These are phyloP conservation scores for Tetragonisca angustula DNA, from an alignment of 2,888 invertebrate species.

Conservation along the genomic window DNA sequence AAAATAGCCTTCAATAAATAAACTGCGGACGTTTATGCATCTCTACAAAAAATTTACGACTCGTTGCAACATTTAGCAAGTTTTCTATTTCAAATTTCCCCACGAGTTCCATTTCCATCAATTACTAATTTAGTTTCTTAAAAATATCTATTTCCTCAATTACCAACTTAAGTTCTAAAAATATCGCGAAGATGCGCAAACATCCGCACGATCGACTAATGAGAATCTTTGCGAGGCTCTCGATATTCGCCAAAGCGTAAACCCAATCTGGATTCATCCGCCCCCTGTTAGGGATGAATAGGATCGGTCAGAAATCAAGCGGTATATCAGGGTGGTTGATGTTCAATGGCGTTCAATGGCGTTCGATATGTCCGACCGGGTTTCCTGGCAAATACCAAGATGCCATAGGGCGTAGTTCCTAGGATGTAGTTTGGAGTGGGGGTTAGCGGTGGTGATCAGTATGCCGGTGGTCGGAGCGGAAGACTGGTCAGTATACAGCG, in stretches of 20 bases:
- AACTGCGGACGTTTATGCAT: too few species aligned
- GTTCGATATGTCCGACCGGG: constrained; percentile 42
- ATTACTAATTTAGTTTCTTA: too few species aligned
- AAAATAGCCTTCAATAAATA: too few species aligned
- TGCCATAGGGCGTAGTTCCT: constrained; percentile 16
- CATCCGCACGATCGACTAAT: too few species aligned
- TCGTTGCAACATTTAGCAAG: too few species aligned
- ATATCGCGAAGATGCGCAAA: too few species aligned
- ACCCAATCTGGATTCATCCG: not conserved
- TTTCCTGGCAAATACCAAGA: constrained; percentile 49
- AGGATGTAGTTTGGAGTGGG: constrained; percentile 1
- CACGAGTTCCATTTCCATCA: too few species aligned
- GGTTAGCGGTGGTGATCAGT: constrained; percentile 17
- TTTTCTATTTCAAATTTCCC: too few species aligned
- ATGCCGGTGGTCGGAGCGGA: constrained; percentile 15
- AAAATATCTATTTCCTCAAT: too few species aligned
- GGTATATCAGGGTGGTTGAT: constrained; percentile 6
- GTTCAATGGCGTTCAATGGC: constrained; percentile 30
- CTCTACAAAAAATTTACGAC: too few species aligned
- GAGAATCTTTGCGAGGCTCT: not conserved
- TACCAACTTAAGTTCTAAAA: too few species aligned
- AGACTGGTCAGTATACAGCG: constrained; percentile 36
- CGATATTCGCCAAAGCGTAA: not conserved
- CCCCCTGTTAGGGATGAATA: not conserved
- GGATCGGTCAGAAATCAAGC: constrained; percentile 21